phyloP scores from a whole-genome alignment of 2,113 vertebrate species.

The Ammodytes marinus region DNA sequence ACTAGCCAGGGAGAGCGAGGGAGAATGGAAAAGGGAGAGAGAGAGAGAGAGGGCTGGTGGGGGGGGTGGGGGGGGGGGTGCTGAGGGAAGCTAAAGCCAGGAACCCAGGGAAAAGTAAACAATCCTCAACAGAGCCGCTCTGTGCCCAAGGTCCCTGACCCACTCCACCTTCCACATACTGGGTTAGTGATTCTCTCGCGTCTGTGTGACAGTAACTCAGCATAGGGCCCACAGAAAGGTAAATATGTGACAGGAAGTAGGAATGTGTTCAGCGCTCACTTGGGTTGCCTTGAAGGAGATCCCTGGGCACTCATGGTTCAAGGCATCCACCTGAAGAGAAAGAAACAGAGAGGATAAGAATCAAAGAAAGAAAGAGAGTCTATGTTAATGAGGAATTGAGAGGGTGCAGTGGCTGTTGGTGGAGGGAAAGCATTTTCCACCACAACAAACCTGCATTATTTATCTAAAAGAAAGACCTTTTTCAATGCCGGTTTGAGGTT shows the following conservation, averaged over 20 bases:
- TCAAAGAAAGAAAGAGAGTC: not conserved
- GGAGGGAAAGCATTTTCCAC: constrained; percentile 13
- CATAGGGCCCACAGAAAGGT: constrained; percentile 43
- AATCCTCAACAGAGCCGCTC: constrained; percentile 83
- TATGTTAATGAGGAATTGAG: not conserved
- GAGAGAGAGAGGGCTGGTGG: constrained; percentile 1
- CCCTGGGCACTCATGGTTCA: constrained; percentile 79
- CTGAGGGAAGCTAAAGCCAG: constrained; percentile 55
- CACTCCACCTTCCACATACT: constrained; percentile 68
- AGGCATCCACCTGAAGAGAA: constrained; percentile 79
- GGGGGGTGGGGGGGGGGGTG: constrained; percentile 6
- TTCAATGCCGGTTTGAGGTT: constrained; percentile 6
- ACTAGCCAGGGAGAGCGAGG: constrained; percentile 53
- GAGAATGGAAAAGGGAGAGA: constrained; percentile 58
- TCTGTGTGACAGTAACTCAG: constrained; percentile 40
- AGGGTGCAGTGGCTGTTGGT: not conserved
- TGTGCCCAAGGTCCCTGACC: constrained; percentile 82
- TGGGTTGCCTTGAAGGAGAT: constrained; percentile 69
- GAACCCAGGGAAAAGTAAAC: constrained; percentile 81
- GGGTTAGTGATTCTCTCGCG: constrained; percentile 65
- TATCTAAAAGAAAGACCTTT: not conserved
- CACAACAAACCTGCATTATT: constrained; percentile 35
- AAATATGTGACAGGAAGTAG: constrained; percentile 44
- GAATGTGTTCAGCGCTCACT: constrained; percentile 78
- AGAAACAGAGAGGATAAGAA: constrained; percentile 18